phyloP scores from a whole-genome alignment of 2,797 vertebrate species.

The Clarias platycephalus region DNA sequence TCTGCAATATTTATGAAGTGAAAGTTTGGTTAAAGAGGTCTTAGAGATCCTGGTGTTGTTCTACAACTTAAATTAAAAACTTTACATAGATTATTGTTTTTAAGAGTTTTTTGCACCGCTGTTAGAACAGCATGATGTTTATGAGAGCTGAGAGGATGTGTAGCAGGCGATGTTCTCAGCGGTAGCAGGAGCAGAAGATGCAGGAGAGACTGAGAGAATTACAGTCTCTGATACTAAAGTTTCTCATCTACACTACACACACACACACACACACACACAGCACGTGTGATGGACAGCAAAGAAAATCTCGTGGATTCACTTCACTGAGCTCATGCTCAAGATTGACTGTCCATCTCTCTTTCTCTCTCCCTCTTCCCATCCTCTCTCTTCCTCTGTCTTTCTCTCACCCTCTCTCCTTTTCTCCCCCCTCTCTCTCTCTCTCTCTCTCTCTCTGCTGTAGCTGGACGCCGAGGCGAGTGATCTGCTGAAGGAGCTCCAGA shows the following conservation, averaged over 20 bases:
- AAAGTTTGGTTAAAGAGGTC: neutral
- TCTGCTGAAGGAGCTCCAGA: conserved; percentile 92
- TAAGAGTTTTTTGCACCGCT: no score
- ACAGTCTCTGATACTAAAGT: neutral
- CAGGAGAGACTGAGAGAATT: neutral
- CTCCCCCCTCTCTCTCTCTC: no score
- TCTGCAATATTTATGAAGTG: neutral
- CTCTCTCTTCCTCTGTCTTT: no score
- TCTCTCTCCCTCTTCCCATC: neutral
- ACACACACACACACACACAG: no score
- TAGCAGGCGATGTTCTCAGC: neutral
- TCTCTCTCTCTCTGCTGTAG: conserved; percentile 71
- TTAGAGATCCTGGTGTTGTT: neutral
- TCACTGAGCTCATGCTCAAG: neutral
- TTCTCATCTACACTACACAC: neutral
- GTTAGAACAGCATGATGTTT: neutral
- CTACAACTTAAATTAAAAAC: neutral
- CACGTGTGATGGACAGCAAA: no score
- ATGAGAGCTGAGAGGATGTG: neutral
- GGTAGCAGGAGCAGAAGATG: neutral
- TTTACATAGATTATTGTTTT: no score
- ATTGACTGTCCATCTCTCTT: neutral
- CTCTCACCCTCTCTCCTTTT: no score
- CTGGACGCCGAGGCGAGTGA: conserved; percentile 91
- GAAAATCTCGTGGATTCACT: neutral